Conservation (phyloP, 2,888 invertebrate species). For the Cosmorhoe ocellata region DNA sequence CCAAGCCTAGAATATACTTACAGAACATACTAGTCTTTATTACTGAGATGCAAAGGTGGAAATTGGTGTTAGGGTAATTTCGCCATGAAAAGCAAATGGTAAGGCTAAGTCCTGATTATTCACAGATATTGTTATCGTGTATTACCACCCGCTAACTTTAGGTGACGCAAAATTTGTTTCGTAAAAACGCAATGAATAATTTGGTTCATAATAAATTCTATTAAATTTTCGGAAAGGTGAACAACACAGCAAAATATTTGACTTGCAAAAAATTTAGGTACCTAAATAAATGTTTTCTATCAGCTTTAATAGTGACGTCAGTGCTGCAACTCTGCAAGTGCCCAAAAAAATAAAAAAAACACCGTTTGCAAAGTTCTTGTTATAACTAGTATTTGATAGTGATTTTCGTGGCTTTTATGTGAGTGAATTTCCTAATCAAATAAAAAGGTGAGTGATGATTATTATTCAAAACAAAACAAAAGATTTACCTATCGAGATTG, state of each 20-base stretch:
- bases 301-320: no score
- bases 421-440: no score
- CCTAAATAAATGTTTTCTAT: no score
- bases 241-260: no score
- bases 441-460: no score
- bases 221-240: background rate
- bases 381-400: no score
- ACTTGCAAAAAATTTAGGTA: no score
- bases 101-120: constrained; percentile 60
- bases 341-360: no score
- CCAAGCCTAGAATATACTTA: constrained; percentile 26
- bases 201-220: constrained; percentile 29
- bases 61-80: constrained; percentile 3
- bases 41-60: constrained; percentile 10
- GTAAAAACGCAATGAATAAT: constrained; percentile 41
- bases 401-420: no score
- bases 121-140: constrained; percentile 71
- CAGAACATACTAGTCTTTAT: constrained; percentile 42
- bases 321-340: no score
- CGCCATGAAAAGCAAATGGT: constrained; percentile 31
- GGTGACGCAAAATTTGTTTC: constrained; percentile 64
- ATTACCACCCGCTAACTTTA: constrained; percentile 77
- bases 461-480: constrained; percentile 22
- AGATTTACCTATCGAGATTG: no score
- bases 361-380: no score